phyloP scores from a whole-genome alignment of 1,140 invertebrate species.

The Rhagoletis zephyria region DNA sequence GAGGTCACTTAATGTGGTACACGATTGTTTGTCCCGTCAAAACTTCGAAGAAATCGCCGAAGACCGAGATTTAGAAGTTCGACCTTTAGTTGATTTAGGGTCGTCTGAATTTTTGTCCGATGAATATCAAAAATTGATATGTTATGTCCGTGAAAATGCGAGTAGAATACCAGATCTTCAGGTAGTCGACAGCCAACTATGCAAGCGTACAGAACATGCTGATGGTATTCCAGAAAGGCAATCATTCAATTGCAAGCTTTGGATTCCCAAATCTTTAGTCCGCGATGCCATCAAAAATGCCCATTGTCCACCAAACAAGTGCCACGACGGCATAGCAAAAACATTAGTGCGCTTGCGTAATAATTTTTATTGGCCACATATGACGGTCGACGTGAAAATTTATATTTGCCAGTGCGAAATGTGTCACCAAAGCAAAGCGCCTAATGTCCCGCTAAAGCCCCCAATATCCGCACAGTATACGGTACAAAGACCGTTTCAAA shows the following conservation, averaged over 20 bases:
- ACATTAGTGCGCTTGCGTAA: conserved; percentile 3
- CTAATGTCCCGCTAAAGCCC: neutral
- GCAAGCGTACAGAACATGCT: neutral
- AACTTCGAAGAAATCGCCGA: neutral
- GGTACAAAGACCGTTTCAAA: conserved; percentile 54
- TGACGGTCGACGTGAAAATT: neutral
- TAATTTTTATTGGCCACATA: neutral
- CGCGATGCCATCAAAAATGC: neutral
- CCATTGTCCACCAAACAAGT: conserved; percentile 26
- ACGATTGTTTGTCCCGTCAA: neutral
- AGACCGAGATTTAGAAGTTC: conserved; percentile 14
- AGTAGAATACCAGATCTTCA: neutral
- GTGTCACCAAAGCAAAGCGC: neutral
- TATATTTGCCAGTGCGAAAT: conserved; percentile 23
- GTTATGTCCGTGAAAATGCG: neutral
- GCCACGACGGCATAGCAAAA: conserved; percentile 47
- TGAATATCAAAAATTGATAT: conserved; percentile 9
- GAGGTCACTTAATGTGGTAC: neutral
- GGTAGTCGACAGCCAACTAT: neutral
- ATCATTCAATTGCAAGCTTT: conserved; percentile 22
- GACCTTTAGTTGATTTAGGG: neutral
- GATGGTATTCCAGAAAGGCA: neutral
- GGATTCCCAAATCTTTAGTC: conserved; percentile 1
- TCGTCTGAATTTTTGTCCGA: neutral
- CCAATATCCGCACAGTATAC: neutral